A percentile compares a stretch with the other conserved stretches of the same genome.
These are phyloP conservation scores for Acrobasis suavella DNA, from an alignment of 2,888 invertebrate species.

Conservation along the genomic window DNA sequence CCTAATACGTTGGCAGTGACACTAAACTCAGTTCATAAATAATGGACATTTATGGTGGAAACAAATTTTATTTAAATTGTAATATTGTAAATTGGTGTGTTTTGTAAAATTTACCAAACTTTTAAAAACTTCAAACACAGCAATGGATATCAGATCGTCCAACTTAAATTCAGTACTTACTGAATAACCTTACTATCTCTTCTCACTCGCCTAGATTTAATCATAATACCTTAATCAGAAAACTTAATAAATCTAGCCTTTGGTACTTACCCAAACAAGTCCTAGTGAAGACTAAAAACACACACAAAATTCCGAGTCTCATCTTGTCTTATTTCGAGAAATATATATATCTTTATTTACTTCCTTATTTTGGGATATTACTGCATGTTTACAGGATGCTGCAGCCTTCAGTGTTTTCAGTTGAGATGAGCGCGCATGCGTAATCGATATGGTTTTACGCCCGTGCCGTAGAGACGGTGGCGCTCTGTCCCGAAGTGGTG, in stretches of 20 bases:
- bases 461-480: conserved; percentile 31
- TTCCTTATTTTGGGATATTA: conserved; percentile 26
- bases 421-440: conserved; percentile 58
- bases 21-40: background rate
- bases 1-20: background rate
- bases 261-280: conserved; percentile 64
- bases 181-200: too few species aligned
- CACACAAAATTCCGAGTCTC: conserved; percentile 53
- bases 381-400: conserved; percentile 54
- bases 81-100: too few species aligned
- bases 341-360: too few species aligned
- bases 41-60: too few species aligned
- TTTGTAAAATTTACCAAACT: too few species aligned
- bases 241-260: conserved; percentile 2
- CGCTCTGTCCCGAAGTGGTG: conserved; percentile 28
- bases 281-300: conserved; percentile 48
- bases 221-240: too few species aligned
- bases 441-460: conserved; percentile 62
- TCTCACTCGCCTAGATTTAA: too few species aligned
- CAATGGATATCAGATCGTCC: too few species aligned
- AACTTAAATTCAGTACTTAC: too few species aligned
- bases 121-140: too few species aligned
- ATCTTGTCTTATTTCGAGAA: conserved; percentile 40
- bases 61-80: too few species aligned
- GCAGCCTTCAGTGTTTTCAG: conserved; percentile 32